Percentiles rank a stretch among this genome's conserved stretches.
phyloP scores from a whole-genome alignment of 2,113 vertebrate genomes.

The Meleagris gallopavo region DNA sequence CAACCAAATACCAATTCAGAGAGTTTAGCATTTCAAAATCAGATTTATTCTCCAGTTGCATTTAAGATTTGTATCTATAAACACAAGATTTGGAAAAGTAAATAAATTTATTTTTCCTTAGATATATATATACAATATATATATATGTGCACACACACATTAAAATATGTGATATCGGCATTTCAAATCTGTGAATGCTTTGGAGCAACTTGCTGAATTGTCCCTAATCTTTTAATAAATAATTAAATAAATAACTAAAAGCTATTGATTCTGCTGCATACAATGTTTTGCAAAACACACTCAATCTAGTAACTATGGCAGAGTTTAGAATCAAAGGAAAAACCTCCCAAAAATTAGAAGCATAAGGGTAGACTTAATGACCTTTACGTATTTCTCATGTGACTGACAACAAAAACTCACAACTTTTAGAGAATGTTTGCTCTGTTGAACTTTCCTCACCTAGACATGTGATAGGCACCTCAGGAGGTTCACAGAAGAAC shows the following conservation, averaged over 20 bases:
- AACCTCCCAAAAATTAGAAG: slow-evolving; percentile 65
- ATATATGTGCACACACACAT: background rate
- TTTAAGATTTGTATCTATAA: background rate
- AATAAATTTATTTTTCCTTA: background rate
- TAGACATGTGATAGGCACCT: background rate
- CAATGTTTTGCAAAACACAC: slow-evolving; percentile 48
- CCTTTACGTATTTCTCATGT: slow-evolving; percentile 32
- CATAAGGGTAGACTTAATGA: slow-evolving; percentile 42
- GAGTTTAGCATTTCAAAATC: background rate
- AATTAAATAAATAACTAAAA: background rate
- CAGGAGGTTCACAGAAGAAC: background rate
- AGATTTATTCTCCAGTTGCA: background rate
- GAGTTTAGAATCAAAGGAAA: slow-evolving; percentile 48
- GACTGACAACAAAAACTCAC: background rate
- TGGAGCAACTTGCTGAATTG: background rate
- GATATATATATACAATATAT: accelerated
- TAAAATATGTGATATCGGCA: background rate
- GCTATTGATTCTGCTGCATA: background rate
- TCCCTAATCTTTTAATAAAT: slow-evolving; percentile 13
- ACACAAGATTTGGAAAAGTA: background rate
- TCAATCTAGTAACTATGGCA: slow-evolving; percentile 61
- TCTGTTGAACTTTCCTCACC: background rate
- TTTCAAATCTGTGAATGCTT: background rate
- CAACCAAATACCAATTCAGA: background rate
- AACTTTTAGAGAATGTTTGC: background rate